Percentiles rank a stretch among this genome's conserved stretches.
Evolutionary conservation across 2,797 vertebrate species (phyloP).

Genomic region (Gorsachius magnificus): DNA sequence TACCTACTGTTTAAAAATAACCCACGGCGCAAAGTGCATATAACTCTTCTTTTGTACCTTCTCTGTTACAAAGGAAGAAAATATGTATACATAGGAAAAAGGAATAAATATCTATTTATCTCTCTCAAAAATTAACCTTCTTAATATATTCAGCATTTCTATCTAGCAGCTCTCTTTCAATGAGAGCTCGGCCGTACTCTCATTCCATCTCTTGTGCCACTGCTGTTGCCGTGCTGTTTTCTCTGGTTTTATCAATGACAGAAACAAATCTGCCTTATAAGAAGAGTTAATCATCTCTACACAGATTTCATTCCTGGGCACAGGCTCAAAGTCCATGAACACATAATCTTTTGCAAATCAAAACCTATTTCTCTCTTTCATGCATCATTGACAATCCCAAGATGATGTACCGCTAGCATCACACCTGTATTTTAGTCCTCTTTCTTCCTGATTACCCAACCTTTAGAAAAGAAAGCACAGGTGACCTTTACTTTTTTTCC

Average conservation of each 20-base stretch:
- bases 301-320: constrained; percentile 10
- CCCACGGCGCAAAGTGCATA: neutral
- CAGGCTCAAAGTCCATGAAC: constrained; percentile 34
- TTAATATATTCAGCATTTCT: neutral
- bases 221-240: neutral
- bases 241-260: constrained; percentile 18
- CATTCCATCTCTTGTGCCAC: neutral
- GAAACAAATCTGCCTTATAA: constrained; percentile 27
- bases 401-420: constrained; percentile 25
- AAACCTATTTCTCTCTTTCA: constrained; percentile 38
- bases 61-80: neutral
- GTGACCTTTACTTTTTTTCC: constrained; percentile 18
- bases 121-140: neutral
- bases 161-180: neutral
- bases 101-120: neutral
- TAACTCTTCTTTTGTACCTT: neutral
- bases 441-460: neutral
- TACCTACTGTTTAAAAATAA: neutral
- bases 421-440: constrained; percentile 29
- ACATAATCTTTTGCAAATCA: constrained; percentile 54
- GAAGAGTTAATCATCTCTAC: constrained; percentile 26
- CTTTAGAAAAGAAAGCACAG: constrained; percentile 32
- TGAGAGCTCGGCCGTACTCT: neutral
- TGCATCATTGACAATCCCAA: constrained; percentile 29
- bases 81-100: neutral